These are phyloP conservation scores for Ceyx melanurus DNA, from an alignment of 2,113 vertebrate genomes.

Conservation along the genomic window DNA sequence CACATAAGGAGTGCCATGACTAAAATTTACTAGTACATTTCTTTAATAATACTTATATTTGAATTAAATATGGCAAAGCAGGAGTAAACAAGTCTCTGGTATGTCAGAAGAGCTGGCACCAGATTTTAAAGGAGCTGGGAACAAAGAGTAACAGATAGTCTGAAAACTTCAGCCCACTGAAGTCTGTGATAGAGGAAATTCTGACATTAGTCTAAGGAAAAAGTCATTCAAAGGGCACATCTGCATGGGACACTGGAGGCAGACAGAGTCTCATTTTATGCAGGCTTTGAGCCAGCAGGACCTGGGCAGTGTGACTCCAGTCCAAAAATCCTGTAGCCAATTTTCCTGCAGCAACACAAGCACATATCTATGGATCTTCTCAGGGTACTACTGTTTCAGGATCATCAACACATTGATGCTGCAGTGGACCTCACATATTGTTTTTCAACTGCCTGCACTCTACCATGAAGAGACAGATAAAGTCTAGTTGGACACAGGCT, in stretches of 20 bases:
- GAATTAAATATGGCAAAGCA: not conserved
- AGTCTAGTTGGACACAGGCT: not conserved
- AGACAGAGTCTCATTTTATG: not conserved
- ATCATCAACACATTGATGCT: not conserved
- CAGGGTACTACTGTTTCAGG: not conserved
- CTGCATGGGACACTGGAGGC: not conserved
- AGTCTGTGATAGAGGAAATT: not conserved
- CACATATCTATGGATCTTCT: not conserved
- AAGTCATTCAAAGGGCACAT: not conserved
- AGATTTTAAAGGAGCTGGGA: not conserved
- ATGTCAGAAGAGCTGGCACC: not conserved
- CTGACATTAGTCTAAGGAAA: not conserved
- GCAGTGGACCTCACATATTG: fast-evolving
- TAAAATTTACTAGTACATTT: not conserved
- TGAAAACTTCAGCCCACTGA: not conserved
- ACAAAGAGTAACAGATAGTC: not conserved
- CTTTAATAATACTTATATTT: not conserved
- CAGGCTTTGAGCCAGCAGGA: not conserved
- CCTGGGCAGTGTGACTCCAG: not conserved
- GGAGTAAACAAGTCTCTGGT: not conserved
- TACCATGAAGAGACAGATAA: not conserved
- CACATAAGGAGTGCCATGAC: not conserved
- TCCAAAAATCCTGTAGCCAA: not conserved
- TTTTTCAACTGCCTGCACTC: not conserved
- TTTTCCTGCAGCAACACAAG: not conserved